Base-by-base conservation (phyloP, 2,888 invertebrate genomes). In the Lithophane leautieri region DNA sequence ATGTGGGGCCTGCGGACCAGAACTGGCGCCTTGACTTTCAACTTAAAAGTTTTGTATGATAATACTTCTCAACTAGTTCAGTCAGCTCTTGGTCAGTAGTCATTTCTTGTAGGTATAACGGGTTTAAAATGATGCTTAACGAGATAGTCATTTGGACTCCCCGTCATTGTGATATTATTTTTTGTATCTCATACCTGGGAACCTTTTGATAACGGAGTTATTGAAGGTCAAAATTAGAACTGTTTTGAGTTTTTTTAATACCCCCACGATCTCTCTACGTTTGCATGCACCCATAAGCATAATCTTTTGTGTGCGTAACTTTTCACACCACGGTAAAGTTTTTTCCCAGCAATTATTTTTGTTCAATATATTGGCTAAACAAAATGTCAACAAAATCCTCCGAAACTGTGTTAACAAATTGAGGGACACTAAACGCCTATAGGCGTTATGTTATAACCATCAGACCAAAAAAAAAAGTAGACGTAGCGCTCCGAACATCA, bases 21-120 rank as follows among this genome's bases (percentile, higher is more conserved):
- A 14, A 44, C 19, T 8, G 58, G 62, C 73, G 62, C 65, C 73
- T 68, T 78, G 66, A 70, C 62, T 65, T 82, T 82, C 70, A 60
- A 81, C 22, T 78, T 52, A 61, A 71, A 73, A 70, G 62, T 78
- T 66, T 52, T 62, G 14, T 54, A 12, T 58, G 47, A 78, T 60
- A 63, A 65, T 68, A 71, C 22, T 34, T n/a, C 4, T 9, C 19
- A 22, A 58, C 25, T 44, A 25, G 16, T 70, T 42, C 8, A 75
- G 61, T n/a, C 14, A 71, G 40, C 34, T 70, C 19, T 56, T 65
- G 25, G 67, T 60, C 34, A 50, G 40, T 50, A 62, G 54, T 34
- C 16, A 62, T 58, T 25, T 52, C 16, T 78, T 60, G 7, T 65
- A 22, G 8, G 8, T 40, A 14, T 61, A 40, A 22, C 22, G 60